Percentiles rank a stretch among this genome's conserved stretches.
These are phyloP conservation scores for Macheiramphus alcinus DNA, from an alignment of 2,113 vertebrate species.

Conservation along the genomic window DNA sequence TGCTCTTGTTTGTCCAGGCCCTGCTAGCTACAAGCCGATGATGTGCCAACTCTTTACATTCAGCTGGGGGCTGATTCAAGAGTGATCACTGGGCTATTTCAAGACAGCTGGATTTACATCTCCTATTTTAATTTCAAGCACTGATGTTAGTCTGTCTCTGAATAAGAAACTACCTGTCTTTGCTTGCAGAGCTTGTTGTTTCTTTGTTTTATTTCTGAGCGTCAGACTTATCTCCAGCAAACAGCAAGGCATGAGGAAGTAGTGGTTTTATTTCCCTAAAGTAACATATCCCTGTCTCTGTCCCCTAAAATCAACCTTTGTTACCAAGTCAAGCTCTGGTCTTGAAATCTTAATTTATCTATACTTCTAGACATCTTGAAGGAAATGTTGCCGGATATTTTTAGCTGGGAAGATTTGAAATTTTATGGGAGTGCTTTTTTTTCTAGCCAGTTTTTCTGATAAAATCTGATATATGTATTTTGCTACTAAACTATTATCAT, in stretches of 20 bases:
- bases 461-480: neutral
- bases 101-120: neutral
- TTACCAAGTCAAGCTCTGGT: neutral
- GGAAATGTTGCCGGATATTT: neutral
- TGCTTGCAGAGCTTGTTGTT: neutral
- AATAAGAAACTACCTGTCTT: neutral
- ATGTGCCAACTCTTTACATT: neutral
- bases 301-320: neutral
- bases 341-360: neutral
- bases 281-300: neutral
- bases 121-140: neutral
- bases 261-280: neutral
- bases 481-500: neutral
- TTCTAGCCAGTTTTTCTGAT: neutral
- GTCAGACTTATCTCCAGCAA: neutral
- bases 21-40: neutral
- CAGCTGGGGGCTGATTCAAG: neutral
- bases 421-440: neutral
- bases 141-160: neutral
- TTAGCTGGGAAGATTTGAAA: neutral
- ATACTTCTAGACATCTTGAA: neutral
- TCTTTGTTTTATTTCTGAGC: neutral
- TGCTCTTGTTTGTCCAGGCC: accelerated
- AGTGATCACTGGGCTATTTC: neutral
- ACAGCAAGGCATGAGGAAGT: neutral